These are phyloP conservation scores for Phenganax subtilis DNA, from an alignment of 92 coral and sea anemone genomes.

Conservation along the genomic window DNA sequence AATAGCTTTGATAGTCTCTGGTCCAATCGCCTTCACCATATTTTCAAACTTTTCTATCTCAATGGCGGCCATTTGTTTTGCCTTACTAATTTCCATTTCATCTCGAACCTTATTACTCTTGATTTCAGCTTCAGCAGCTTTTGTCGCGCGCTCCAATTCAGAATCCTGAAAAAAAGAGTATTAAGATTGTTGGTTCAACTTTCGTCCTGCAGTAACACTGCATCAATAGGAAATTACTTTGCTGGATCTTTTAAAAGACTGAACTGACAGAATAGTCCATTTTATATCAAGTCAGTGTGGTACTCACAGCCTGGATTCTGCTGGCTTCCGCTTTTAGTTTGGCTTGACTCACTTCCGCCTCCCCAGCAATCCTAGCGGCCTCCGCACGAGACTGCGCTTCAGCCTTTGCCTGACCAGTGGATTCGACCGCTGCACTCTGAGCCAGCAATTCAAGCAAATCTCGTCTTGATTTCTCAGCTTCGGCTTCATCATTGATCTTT, in stretches of 20 bases:
- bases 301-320: slow-evolving; percentile 87
- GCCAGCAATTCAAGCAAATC: slow-evolving; percentile 93
- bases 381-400: slow-evolving; percentile 99
- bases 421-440: slow-evolving; percentile 99
- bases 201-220: no score
- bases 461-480: slow-evolving; percentile 84
- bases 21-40: slow-evolving; percentile 95
- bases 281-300: background rate
- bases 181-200: no score
- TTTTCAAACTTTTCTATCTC: slow-evolving; percentile 87
- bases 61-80: slow-evolving; percentile 70
- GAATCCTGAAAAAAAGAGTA: slow-evolving; percentile 63
- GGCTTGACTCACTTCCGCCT: slow-evolving; percentile 95
- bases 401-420: slow-evolving; percentile 99
- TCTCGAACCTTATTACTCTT: slow-evolving; percentile 62
- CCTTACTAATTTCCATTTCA: slow-evolving; percentile 65
- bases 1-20: slow-evolving; percentile 94
- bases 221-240: no score
- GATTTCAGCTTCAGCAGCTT: slow-evolving; percentile 75
- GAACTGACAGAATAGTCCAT: no score
- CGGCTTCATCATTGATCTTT: slow-evolving; percentile 93
- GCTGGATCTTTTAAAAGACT: no score
- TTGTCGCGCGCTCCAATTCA: slow-evolving; percentile 70
- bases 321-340: slow-evolving; percentile 87
- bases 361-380: slow-evolving; percentile 93